Evolutionary conservation across 1,140 invertebrate species (phyloP).

Genomic region (Heliconius congener): DNA sequence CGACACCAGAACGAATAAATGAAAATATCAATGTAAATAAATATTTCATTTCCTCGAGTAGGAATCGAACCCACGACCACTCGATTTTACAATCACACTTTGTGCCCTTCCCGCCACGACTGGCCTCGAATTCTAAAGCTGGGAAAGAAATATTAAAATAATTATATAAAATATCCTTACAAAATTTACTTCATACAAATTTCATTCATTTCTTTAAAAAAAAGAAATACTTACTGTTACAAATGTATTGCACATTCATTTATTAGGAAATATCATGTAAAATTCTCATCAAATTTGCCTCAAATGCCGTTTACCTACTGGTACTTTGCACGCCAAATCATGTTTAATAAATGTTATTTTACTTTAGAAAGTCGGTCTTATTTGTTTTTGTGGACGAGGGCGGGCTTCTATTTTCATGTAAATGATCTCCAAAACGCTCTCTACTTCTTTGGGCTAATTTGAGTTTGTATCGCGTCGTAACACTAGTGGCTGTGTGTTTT

Average conservation of each 20-base stretch:
- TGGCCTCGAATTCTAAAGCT: no score
- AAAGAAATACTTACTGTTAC: neutral
- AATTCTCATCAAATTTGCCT: neutral
- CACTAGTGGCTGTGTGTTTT: constrained; percentile 45
- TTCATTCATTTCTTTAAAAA: neutral
- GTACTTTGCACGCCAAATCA: neutral
- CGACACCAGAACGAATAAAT: no score
- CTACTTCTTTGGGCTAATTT: constrained; percentile 43
- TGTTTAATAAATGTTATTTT: constrained; percentile 10
- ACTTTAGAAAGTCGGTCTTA: constrained; percentile 63
- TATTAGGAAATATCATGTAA: constrained; percentile 9
- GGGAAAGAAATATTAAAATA: no score
- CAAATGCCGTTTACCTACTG: neutral
- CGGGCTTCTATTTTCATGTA: constrained; percentile 64
- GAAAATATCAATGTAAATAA: no score
- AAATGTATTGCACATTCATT: neutral
- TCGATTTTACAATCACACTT: no score
- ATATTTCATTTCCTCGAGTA: no score
- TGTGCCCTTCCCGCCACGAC: no score
- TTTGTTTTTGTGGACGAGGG: constrained; percentile 50
- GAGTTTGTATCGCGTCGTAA: constrained; percentile 47
- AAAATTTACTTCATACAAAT: no score
- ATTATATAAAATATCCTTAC: no score
- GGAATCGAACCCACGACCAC: no score
- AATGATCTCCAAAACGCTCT: constrained; percentile 47